phyloP scores from a whole-genome alignment of 1,140 invertebrate species.

The Drosophila mojavensis region DNA sequence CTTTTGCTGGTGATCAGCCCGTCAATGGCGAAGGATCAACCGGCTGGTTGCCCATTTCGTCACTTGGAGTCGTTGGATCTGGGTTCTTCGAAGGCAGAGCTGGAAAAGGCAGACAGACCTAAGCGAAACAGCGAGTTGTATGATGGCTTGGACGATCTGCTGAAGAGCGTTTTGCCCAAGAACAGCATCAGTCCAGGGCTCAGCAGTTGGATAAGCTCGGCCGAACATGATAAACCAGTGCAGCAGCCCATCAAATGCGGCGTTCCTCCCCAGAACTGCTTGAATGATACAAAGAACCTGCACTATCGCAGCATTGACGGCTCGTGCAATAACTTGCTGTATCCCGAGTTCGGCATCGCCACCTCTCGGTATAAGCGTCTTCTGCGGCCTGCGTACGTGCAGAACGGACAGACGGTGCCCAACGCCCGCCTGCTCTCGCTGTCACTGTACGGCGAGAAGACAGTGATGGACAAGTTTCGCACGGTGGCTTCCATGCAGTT shows the following conservation, averaged over 20 bases:
- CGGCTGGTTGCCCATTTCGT: slow-evolving; percentile 43
- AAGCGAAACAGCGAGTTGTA: slow-evolving; percentile 38
- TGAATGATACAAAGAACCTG: slow-evolving; percentile 84
- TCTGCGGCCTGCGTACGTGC: slow-evolving; percentile 89
- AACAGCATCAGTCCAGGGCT: slow-evolving; percentile 17
- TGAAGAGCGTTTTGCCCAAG: slow-evolving; percentile 55
- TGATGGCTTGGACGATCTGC: slow-evolving; percentile 45
- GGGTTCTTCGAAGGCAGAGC: background rate
- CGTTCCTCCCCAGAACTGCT: slow-evolving; percentile 57
- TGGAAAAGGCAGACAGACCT: slow-evolving; percentile 8
- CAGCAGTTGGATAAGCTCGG: slow-evolving; percentile 29
- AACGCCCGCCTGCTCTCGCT: slow-evolving; percentile 89
- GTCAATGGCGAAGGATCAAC: background rate
- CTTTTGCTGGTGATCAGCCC: slow-evolving; percentile 15
- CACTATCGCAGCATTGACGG: slow-evolving; percentile 92
- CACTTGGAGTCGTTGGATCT: slow-evolving; percentile 2
- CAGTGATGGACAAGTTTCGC: slow-evolving; percentile 88
- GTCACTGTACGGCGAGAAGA: slow-evolving; percentile 87
- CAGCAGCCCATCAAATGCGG: slow-evolving; percentile 51
- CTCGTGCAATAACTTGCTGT: slow-evolving; percentile 92
- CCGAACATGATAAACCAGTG: slow-evolving; percentile 1
- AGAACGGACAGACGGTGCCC: slow-evolving; percentile 87
- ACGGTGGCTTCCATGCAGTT: slow-evolving; percentile 92
- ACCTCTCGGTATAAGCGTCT: slow-evolving; percentile 89
- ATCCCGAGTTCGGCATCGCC: slow-evolving; percentile 90